These are phyloP conservation scores for Thymelicus sylvestris DNA, from an alignment of 2,888 invertebrate genomes.

Conservation along the genomic window DNA sequence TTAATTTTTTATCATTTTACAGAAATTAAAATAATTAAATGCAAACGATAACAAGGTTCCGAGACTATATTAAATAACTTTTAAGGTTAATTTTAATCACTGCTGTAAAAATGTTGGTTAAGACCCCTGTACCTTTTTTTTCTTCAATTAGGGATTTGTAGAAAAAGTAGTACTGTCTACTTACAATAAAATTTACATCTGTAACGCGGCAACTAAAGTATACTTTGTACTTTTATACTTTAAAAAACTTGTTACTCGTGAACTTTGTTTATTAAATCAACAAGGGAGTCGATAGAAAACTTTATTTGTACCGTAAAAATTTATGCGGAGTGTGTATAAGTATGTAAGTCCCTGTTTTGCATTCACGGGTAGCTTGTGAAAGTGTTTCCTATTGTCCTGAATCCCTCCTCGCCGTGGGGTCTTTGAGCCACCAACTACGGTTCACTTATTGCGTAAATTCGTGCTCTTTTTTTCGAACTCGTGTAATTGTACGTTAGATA, in stretches of 20 bases:
- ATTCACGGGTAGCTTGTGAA: slow-evolving; percentile 68
- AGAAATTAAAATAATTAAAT: too few species aligned
- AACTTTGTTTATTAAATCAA: slow-evolving; percentile 37
- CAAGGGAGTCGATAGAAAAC: slow-evolving; percentile 33
- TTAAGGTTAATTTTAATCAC: not conserved
- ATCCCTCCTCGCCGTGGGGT: slow-evolving; percentile 62
- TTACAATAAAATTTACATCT: slow-evolving; percentile 27
- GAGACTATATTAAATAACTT: not conserved
- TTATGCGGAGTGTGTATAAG: slow-evolving; percentile 48
- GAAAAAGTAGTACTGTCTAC: slow-evolving; percentile 14
- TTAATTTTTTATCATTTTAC: too few species aligned
- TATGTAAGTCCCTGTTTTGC: slow-evolving; percentile 64
- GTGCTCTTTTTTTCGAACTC: slow-evolving; percentile 39
- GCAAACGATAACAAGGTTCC: too few species aligned
- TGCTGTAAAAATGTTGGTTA: not conserved
- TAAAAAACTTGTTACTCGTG: slow-evolving; percentile 16
- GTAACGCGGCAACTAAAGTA: slow-evolving; percentile 15
- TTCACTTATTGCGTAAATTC: slow-evolving; percentile 51
- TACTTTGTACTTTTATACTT: slow-evolving; percentile 15
- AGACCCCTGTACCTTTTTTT: not conserved
- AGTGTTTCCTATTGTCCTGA: slow-evolving; percentile 78
- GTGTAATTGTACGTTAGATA: slow-evolving; percentile 21
- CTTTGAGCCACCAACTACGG: slow-evolving; percentile 56
- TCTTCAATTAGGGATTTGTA: slow-evolving; percentile 16
- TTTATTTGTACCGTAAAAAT: slow-evolving; percentile 47